These are phyloP conservation scores for Gobio gobio DNA, from an alignment of 2,113 vertebrate genomes.

Conservation along the genomic window DNA sequence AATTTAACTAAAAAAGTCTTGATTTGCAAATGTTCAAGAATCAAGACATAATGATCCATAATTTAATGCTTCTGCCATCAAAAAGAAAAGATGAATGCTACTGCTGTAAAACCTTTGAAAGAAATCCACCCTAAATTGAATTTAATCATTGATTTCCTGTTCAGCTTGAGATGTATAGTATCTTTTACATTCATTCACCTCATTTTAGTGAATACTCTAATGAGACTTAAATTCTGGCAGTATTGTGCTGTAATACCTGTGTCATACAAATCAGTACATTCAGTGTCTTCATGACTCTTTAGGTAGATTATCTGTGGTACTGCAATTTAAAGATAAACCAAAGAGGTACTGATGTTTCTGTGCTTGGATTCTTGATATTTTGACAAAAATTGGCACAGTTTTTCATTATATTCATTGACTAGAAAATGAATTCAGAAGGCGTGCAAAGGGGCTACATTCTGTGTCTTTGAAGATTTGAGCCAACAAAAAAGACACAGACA, in stretches of 20 bases:
- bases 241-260: conserved; percentile 34
- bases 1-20: not conserved
- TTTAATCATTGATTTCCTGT: conserved; percentile 1
- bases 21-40: not conserved
- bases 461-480: not conserved
- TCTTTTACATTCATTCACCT: not conserved
- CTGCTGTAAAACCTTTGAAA: not conserved
- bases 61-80: not conserved
- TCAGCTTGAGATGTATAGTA: not conserved
- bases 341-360: conserved; percentile 49
- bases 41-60: not conserved
- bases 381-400: conserved; percentile 3
- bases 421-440: conserved; percentile 7
- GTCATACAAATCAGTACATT: conserved; percentile 14
- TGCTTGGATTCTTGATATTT: conserved; percentile 33
- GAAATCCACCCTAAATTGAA: not conserved
- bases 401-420: not conserved
- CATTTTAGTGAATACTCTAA: conserved; percentile 11
- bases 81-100: not conserved
- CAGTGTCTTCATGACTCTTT: conserved; percentile 16
- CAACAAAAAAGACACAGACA: not conserved
- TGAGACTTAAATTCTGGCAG: not conserved
- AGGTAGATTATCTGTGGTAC: conserved; percentile 6
- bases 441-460: not conserved
- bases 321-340: conserved; percentile 53